Conservation (phyloP, 37 sponge, comb jelly and placozoan genomes). For the Beroe ovata region DNA sequence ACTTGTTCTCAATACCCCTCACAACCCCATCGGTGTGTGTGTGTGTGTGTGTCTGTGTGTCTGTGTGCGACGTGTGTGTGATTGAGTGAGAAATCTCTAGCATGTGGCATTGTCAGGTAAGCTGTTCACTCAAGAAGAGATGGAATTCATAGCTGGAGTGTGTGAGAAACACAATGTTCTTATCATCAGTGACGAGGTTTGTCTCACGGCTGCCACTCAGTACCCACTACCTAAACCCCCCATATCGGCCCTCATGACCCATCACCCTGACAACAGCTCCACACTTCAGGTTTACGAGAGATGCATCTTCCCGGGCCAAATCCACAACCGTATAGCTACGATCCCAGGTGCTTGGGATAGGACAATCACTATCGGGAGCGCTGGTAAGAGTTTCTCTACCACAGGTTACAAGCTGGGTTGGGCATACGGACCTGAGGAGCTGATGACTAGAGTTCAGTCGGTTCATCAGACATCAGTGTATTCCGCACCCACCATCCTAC, state of each 20-base stretch:
- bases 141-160: slow-evolving; percentile 85
- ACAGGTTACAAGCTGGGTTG: slow-evolving; percentile 98
- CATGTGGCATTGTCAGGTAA: slow-evolving; percentile 67
- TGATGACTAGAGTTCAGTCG: slow-evolving; percentile 74
- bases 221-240: no score
- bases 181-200: slow-evolving; percentile 97
- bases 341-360: slow-evolving; percentile 96
- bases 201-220: slow-evolving; percentile 62
- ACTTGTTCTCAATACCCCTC: slow-evolving; percentile 91
- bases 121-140: slow-evolving; percentile 77
- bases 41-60: not conserved
- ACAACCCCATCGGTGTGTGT: slow-evolving; percentile 90
- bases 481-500: slow-evolving; percentile 74
- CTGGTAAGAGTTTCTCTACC: slow-evolving; percentile 93
- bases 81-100: no score
- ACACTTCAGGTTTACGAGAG: slow-evolving; percentile 63
- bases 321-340: slow-evolving; percentile 25
- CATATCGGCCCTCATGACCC: no score
- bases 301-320: slow-evolving; percentile 27
- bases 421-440: slow-evolving; percentile 84
- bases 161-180: slow-evolving; percentile 84
- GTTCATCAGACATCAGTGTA: slow-evolving; percentile 72
- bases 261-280: no score
- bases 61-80: no score
- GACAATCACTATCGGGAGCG: slow-evolving; percentile 95